Base-by-base conservation (phyloP, 2,113 vertebrate genomes). In the Zingel zingel region DNA sequence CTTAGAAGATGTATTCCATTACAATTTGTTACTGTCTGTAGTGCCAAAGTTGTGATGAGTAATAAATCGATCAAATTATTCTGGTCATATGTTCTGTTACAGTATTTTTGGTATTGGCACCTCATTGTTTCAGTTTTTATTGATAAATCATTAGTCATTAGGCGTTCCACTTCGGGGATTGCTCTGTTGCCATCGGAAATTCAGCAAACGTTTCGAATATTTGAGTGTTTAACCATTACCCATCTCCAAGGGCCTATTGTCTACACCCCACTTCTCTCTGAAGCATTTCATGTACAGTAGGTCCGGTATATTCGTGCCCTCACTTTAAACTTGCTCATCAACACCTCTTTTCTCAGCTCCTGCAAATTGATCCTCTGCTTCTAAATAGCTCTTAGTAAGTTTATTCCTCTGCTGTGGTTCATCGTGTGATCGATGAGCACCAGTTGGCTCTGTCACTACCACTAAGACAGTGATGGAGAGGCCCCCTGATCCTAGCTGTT, bases 391-490 rank as follows among this genome's bases (percentile, higher is more conserved):
- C 64, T 77, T 82, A 51, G 77, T 65, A 45, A 57, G 81, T 85
- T 81, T 69, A 76, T 86, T 83, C 75, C 74, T 76, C 58, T 25
- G 27, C 53, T 19, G 75, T 7, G 48, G 33, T 81, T 79, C 74
- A 74, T 47, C 8, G 6, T 30, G 47, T 77, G 90, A 86, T 85
- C 65, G 50, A 86, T 82, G 90, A 69, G 81, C 83, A 39, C 36
- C 91, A 86, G 85, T 89, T 85, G 87, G 65, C 66, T 77, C 81
- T 77, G 87, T 86, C 76, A 80, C 77, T 68, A 13, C 25, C 51
- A 27, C 70, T 10, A 45, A 75, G 87, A 84, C 83, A 59, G 79
- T 85, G 86, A 91, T 86, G 79, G 76, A 89, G 73, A 53, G 77
- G 61, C 59, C 81, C 69, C 59, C 58, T 83, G 65, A 88, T 85